Conservation (phyloP, 2,888 invertebrate species). For the Synergus gifuensis region DNA sequence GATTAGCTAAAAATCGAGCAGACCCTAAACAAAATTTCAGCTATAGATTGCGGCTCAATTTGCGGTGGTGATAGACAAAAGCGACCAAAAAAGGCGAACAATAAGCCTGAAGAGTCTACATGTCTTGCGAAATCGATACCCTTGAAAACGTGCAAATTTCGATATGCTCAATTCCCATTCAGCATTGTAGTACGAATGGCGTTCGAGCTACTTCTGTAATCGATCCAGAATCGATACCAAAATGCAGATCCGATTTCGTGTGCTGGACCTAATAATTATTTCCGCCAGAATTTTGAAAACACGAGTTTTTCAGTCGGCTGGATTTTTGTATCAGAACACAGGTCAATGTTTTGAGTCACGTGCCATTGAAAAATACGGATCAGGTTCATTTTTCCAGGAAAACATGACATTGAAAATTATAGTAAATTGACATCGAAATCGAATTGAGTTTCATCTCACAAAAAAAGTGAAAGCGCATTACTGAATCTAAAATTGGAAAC, state of each 20-base stretch:
- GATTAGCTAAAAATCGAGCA: slow-evolving; percentile 27
- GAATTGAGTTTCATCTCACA: too few species aligned
- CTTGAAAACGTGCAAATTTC: slow-evolving; percentile 53
- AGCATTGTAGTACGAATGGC: neutral
- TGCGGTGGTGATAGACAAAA: slow-evolving; percentile 10
- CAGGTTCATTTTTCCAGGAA: neutral
- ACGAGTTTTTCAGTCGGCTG: slow-evolving; percentile 16
- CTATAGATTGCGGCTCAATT: neutral
- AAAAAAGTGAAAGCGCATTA: too few species aligned
- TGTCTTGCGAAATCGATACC: slow-evolving; percentile 59
- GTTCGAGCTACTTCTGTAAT: neutral
- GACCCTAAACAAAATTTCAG: slow-evolving; percentile 11
- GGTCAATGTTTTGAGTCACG: neutral
- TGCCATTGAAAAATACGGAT: neutral
- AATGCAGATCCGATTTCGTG: slow-evolving; percentile 10
- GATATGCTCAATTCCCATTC: neutral
- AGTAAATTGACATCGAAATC: too few species aligned
- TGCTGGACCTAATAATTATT: neutral
- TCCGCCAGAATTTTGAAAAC: slow-evolving; percentile 2
- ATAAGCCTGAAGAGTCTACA: neutral
- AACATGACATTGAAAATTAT: neutral
- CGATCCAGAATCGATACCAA: slow-evolving; percentile 15
- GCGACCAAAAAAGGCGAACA: slow-evolving; percentile 13
- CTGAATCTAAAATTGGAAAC: too few species aligned
- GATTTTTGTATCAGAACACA: neutral